A percentile compares a stretch with the other conserved stretches of the same genome.
Conservation (phyloP, 2,113 vertebrate genomes). For the Plectropomus leopardus region DNA sequence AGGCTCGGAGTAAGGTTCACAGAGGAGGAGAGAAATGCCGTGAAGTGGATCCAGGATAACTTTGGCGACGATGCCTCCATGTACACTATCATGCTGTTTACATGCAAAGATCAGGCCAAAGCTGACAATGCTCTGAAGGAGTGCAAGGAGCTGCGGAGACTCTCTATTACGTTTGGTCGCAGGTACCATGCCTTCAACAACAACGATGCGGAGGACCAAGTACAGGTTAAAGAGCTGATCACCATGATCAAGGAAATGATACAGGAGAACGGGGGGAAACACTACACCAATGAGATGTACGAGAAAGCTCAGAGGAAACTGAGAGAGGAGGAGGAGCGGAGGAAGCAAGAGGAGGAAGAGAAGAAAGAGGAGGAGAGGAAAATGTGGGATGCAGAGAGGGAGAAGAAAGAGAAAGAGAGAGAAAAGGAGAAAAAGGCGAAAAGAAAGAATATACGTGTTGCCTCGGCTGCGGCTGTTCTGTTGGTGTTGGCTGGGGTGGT, state of each 20-base stretch:
- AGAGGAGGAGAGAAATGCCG: constrained; percentile 75
- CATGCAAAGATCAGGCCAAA: constrained; percentile 78
- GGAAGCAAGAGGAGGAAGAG: constrained; percentile 68
- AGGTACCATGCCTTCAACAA: constrained; percentile 82
- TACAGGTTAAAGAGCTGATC: constrained; percentile 74
- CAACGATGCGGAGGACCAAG: constrained; percentile 62
- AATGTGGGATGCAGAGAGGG: constrained; percentile 77
- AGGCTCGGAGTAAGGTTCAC: constrained; percentile 78
- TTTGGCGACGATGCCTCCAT: constrained; percentile 80
- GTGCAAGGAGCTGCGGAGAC: constrained; percentile 72
- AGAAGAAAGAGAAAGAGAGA: constrained; percentile 62
- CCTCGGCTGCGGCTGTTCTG: constrained; percentile 62
- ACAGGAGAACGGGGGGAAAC: constrained; percentile 70
- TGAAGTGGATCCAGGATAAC: constrained; percentile 83
- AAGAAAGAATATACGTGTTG: constrained; percentile 66
- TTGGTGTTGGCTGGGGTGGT: constrained; percentile 69
- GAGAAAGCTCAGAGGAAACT: constrained; percentile 72
- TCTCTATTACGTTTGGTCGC: constrained; percentile 73
- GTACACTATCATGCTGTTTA: constrained; percentile 84
- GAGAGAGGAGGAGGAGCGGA: constrained; percentile 69
- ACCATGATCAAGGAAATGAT: constrained; percentile 79
- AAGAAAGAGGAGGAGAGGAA: constrained; percentile 77
- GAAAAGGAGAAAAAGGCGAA: constrained; percentile 57
- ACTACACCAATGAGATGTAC: constrained; percentile 81
- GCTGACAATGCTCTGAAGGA: constrained; percentile 71